phyloP scores from a whole-genome alignment of 1,140 invertebrate genomes.

The Drosophila miranda region DNA sequence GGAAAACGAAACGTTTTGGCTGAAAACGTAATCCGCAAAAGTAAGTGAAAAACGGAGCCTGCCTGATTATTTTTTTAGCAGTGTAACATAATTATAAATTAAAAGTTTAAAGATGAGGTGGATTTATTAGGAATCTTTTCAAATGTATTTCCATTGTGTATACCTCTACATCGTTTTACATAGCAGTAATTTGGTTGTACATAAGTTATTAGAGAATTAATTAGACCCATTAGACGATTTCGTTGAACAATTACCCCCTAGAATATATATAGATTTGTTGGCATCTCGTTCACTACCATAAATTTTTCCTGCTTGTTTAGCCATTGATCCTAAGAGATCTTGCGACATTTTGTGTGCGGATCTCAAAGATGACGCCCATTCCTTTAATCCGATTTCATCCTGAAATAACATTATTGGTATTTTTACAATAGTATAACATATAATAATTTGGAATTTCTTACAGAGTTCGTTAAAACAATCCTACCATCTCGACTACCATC shows the following conservation, averaged over 20 bases:
- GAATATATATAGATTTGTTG: conserved; percentile 76
- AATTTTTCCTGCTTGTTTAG: conserved; percentile 97
- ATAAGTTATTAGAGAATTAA: conserved; percentile 53
- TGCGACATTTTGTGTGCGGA: conserved; percentile 96
- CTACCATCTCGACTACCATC: conserved; percentile 91
- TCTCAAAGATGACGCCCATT: conserved; percentile 95
- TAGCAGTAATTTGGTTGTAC: conserved; percentile 52
- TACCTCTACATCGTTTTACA: conserved; percentile 30
- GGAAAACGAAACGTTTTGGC: no score
- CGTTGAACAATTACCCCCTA: conserved; percentile 72
- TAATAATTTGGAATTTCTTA: conserved; percentile 82
- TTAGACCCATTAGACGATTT: conserved; percentile 79
- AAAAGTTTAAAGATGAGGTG: conserved; percentile 9
- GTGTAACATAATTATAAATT: no score
- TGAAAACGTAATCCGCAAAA: no score
- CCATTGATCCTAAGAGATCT: conserved; percentile 96
- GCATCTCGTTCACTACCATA: conserved; percentile 90
- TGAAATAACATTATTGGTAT: conserved; percentile 82
- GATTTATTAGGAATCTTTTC: conserved; percentile 23
- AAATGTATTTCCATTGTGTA: conserved; percentile 14
- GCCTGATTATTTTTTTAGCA: no score
- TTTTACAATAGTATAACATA: not conserved
- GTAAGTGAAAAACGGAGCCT: no score
- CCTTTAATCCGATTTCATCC: conserved; percentile 97
- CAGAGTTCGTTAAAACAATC: conserved; percentile 96